These are phyloP conservation scores for Papilio polytes DNA, from an alignment of 1,140 invertebrate genomes.

Conservation along the genomic window DNA sequence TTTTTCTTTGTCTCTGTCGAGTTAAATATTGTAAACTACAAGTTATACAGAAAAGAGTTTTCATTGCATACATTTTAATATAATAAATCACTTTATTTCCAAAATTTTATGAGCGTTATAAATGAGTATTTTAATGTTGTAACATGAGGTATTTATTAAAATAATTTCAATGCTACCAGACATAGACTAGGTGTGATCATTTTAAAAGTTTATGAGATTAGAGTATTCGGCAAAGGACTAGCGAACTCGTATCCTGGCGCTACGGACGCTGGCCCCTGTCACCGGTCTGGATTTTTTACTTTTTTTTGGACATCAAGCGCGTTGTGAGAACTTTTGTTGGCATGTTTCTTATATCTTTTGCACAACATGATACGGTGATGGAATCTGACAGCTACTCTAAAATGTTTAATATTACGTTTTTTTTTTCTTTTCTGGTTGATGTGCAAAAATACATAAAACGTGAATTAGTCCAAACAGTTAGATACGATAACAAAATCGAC, in stretches of 20 bases:
- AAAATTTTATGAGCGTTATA: background rate
- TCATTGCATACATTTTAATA: background rate
- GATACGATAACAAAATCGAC: background rate
- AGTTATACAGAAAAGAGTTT: background rate
- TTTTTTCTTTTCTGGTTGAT: background rate
- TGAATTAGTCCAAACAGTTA: background rate
- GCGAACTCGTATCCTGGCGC: background rate
- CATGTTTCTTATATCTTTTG: constrained; percentile 19
- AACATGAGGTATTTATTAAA: background rate
- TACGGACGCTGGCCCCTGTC: background rate
- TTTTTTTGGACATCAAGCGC: background rate
- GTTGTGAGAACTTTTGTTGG: background rate
- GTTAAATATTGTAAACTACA: background rate
- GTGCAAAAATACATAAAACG: background rate
- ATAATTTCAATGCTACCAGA: background rate
- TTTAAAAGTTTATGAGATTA: background rate
- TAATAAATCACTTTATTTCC: background rate
- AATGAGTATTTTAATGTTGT: background rate
- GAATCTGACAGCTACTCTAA: background rate
- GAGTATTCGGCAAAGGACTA: background rate
- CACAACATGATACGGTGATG: background rate
- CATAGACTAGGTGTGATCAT: background rate
- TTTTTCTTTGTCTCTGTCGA: too few species aligned
- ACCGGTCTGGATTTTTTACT: background rate
- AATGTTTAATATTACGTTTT: background rate